These are phyloP conservation scores for Petromus typicus DNA, from an alignment of 2,113 vertebrate species.

Conservation along the genomic window DNA sequence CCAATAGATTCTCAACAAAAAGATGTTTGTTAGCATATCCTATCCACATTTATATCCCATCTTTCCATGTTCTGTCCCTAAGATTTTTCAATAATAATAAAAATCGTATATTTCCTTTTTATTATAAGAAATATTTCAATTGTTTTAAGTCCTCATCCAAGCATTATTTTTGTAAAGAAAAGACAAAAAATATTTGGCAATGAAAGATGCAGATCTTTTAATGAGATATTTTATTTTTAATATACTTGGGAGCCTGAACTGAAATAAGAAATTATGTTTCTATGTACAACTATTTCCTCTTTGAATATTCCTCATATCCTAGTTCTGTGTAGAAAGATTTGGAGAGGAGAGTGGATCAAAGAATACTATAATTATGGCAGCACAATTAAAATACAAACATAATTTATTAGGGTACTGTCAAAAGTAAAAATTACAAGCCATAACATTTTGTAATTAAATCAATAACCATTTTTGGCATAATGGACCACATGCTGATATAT, in stretches of 20 bases:
- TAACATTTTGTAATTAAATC: not conserved
- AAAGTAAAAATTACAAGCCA: not conserved
- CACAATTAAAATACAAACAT: not conserved
- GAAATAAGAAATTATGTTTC: conserved; percentile 18
- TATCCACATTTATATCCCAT: not conserved
- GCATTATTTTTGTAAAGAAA: not conserved
- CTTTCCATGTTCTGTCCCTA: not conserved
- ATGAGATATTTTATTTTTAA: conserved; percentile 9
- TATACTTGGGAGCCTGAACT: not conserved
- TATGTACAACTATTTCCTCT: conserved; percentile 13
- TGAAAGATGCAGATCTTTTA: not conserved
- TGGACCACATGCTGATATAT: not conserved
- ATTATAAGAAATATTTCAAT: not conserved
- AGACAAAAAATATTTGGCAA: not conserved
- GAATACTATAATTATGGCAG: not conserved
- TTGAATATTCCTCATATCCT: not conserved
- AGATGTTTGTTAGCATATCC: not conserved
- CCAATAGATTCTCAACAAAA: not conserved
- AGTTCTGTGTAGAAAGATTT: not conserved
- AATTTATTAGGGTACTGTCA: not conserved
- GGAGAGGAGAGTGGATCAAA: not conserved
- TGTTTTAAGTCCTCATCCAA: conserved; percentile 25
- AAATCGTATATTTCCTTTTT: not conserved
- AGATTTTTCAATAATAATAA: not conserved
- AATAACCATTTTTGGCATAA: not conserved